phyloP scores from a whole-genome alignment of 2,888 invertebrate genomes.

The Abrostola triplasia region DNA sequence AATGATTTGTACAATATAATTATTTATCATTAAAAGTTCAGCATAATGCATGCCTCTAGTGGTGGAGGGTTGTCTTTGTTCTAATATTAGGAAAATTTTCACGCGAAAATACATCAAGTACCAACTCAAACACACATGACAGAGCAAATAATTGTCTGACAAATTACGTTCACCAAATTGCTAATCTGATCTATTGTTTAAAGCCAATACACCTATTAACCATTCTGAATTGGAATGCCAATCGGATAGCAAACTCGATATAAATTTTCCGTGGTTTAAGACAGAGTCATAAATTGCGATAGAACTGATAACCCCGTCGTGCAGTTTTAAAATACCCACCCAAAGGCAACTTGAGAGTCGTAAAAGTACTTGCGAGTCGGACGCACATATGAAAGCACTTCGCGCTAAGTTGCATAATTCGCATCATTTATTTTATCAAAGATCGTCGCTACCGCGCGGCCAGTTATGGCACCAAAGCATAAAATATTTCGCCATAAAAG shows the following conservation, averaged over 20 bases:
- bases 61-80: too few species aligned
- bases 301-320: constrained; percentile 51
- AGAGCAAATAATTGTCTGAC: constrained; percentile 12
- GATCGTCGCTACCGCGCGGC: constrained; percentile 43
- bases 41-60: too few species aligned
- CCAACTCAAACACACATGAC: neutral
- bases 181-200: constrained; percentile 23
- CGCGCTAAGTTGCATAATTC: constrained; percentile 53
- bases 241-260: constrained; percentile 51
- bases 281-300: constrained; percentile 51
- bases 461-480: constrained; percentile 57
- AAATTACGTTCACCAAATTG: constrained; percentile 31
- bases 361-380: constrained; percentile 40
- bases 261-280: constrained; percentile 50
- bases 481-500: constrained; percentile 54
- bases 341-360: constrained; percentile 34
- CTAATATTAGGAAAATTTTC: neutral
- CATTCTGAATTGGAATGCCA: constrained; percentile 42
- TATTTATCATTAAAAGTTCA: too few species aligned
- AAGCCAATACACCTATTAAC: constrained; percentile 42
- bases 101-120: neutral
- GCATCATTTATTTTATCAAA: constrained; percentile 56
- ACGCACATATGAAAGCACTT: constrained; percentile 43
- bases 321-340: constrained; percentile 54
- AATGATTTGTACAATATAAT: too few species aligned